A percentile compares a stretch with the other conserved stretches of the same genome.
Conservation (phyloP, 2,888 invertebrate species). For the Trachelus troglodyta region DNA sequence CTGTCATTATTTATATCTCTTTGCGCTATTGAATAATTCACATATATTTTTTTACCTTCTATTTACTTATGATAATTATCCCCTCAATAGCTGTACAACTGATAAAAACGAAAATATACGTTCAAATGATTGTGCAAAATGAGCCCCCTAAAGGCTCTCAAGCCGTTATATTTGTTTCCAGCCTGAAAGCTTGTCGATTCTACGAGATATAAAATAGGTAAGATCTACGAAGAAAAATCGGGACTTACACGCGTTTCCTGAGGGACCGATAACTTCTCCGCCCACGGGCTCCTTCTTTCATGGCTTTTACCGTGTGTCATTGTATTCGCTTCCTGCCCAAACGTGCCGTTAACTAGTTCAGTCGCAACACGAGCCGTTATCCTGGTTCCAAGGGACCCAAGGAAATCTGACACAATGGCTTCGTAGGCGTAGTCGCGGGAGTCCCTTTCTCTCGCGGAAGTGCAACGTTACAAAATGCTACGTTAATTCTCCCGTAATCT, state of each 20-base stretch:
- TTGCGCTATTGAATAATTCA: too few relatives aligned
- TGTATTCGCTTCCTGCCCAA: conserved; percentile 46
- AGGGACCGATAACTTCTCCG: conserved; percentile 37
- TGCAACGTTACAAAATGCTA: conserved; percentile 39
- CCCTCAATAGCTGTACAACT: too few relatives aligned
- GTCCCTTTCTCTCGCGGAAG: conserved; percentile 43
- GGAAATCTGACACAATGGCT: conserved; percentile 49
- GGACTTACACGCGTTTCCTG: conserved; percentile 36
- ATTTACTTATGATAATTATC: too few relatives aligned
- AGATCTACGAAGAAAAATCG: background rate
- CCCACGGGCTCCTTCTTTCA: conserved; percentile 37
- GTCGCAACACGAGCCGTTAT: conserved; percentile 28
- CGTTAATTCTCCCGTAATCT: background rate
- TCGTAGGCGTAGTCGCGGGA: conserved; percentile 28
- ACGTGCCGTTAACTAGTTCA: conserved; percentile 24
- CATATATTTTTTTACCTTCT: too few relatives aligned
- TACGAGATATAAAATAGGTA: background rate
- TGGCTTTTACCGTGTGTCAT: conserved; percentile 43
- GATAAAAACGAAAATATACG: background rate
- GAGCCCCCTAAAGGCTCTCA: background rate
- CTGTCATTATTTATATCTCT: too few relatives aligned
- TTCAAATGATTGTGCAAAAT: background rate
- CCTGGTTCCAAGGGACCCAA: conserved; percentile 29
- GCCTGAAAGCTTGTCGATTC: background rate
- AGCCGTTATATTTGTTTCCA: background rate